These are phyloP conservation scores for Umimayanthus kanabou DNA, from an alignment of 92 coral and sea anemone species.

Conservation along the genomic window DNA sequence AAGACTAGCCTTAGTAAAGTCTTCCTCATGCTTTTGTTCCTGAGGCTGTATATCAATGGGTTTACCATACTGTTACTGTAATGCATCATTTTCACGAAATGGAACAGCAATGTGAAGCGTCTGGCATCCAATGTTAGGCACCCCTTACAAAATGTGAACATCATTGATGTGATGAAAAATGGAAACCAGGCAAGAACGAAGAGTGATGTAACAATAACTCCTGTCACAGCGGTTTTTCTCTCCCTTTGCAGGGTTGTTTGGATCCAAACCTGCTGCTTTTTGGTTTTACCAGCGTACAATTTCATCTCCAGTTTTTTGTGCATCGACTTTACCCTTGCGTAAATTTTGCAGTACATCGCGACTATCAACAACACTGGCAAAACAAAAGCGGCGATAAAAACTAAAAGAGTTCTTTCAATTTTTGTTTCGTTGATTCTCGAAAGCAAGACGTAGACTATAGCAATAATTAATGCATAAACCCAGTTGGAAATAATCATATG, in stretches of 20 bases:
- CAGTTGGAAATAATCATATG: slow-evolving; percentile 53
- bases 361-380: slow-evolving; percentile 49
- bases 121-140: slow-evolving; percentile 34
- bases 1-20: slow-evolving; percentile 27
- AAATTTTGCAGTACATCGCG: slow-evolving; percentile 47
- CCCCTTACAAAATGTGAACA: slow-evolving; percentile 40
- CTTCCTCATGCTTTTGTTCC: slow-evolving; percentile 54
- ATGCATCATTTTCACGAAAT: slow-evolving; percentile 73
- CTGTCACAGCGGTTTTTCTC: slow-evolving; percentile 58
- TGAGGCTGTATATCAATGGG: slow-evolving; percentile 67
- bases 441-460: slow-evolving; percentile 33
- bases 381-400: slow-evolving; percentile 59
- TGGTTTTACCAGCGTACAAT: neutral
- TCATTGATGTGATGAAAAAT: slow-evolving; percentile 63
- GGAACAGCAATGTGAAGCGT: slow-evolving; percentile 42
- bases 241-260: slow-evolving; percentile 32
- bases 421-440: neutral
- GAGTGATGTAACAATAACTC: slow-evolving; percentile 55
- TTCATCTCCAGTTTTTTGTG: slow-evolving; percentile 29
- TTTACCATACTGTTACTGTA: slow-evolving; percentile 71
- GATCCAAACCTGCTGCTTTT: neutral
- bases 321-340: slow-evolving; percentile 34
- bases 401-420: slow-evolving; percentile 43
- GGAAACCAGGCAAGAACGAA: slow-evolving; percentile 69
- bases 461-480: slow-evolving; percentile 49